Evolutionary conservation across 2,113 vertebrate species (phyloP), one percentile per base, ranked within the genome.

Genomic region (Malurus melanocephalus): DNA sequence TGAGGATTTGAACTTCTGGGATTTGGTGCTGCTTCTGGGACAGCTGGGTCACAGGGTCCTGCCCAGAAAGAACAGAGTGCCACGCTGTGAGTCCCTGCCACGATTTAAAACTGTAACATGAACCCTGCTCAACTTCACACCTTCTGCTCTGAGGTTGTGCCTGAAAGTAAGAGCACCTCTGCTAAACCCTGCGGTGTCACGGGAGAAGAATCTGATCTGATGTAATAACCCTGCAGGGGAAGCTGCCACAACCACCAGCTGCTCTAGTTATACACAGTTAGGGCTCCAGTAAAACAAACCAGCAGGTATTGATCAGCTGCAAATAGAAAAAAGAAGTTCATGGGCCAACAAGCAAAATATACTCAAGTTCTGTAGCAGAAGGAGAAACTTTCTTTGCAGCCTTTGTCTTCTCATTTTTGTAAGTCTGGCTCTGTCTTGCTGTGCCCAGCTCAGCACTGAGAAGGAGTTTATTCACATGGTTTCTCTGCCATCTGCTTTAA

Each of bases 351-450:
- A 59, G 81, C 3, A 76, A 83, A 91, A 78, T 64, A 71, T 20
- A 73, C 68, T 69, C 86, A 35, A 60, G 86, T 59, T 66, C 85
- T 30, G 65, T 6, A 74, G 45, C 4, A 77, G 90, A 74, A 74
- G 55, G 83, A 74, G 77, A 78, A 90, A 52, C 24, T 77, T 64
- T 88, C 92, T 93, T 88, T 45, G 52, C 90, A 91, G 86, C 80
- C 66, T 94, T 95, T 95, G 95, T 93, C 84, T 90, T 68, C 84
- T 84, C 32, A 0, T 60, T 92, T 94, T 92, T 61, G 6, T 56
- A 81, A 92, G 69, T 45, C 92, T 94, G 77, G 55, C 80, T 95
- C 66, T 92, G 84, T 81, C 55, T 86, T 24, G 73, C 88, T 46
- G 66, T 79, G 90, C 80, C 86, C 83, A 80, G 82, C 83, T 77